Conservation (phyloP, 2,888 invertebrate genomes). For the Lepidochitona cinerea region DNA sequence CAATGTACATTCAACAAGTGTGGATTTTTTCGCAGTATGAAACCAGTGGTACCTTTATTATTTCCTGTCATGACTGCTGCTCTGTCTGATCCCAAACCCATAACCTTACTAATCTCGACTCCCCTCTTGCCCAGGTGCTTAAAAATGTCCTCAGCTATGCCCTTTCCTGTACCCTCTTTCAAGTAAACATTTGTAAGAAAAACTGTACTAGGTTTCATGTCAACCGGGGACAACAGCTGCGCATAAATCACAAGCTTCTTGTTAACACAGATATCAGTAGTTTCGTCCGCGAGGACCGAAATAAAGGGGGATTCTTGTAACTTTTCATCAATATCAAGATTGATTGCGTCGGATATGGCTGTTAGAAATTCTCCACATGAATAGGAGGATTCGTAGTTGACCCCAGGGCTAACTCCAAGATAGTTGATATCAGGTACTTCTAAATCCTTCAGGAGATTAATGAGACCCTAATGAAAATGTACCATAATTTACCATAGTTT, state of each 20-base stretch:
- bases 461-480: too few species aligned
- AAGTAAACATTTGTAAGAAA: not conserved
- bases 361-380: not conserved
- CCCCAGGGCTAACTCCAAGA: not conserved
- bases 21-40: conserved; percentile 19
- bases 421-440: not conserved
- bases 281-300: conserved; percentile 22
- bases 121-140: conserved; percentile 11
- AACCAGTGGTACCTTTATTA: conserved; percentile 20
- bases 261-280: conserved; percentile 22
- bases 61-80: conserved; percentile 25
- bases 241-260: conserved; percentile 25
- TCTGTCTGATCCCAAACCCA: conserved; percentile 26
- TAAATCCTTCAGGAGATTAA: not conserved
- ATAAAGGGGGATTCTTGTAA: conserved; percentile 5
- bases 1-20: conserved; percentile 26
- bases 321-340: not conserved
- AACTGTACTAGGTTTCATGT: not conserved
- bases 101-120: conserved; percentile 10
- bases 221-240: conserved; percentile 9
- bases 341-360: not conserved
- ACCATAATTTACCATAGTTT: too few species aligned
- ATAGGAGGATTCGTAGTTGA: not conserved
- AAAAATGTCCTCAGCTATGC: conserved; percentile 17
- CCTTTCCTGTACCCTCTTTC: conserved; percentile 11